A percentile compares a stretch with the other conserved stretches of the same genome.
Conservation (phyloP, 2,113 vertebrate species). For the Glaucomys volans region DNA sequence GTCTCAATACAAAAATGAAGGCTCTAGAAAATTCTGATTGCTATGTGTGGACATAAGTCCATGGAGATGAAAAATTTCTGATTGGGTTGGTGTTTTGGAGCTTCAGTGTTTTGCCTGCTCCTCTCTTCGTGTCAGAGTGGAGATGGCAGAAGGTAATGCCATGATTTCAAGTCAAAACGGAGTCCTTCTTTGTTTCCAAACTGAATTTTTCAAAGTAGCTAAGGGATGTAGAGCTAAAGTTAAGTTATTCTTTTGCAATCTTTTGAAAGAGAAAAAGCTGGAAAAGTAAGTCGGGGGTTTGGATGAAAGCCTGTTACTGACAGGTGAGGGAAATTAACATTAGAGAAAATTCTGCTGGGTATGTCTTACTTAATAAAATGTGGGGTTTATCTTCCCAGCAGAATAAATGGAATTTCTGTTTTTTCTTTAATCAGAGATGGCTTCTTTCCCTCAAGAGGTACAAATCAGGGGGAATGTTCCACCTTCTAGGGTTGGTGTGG, state of each 20-base stretch:
- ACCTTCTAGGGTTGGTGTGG: background rate
- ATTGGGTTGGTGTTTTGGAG: background rate
- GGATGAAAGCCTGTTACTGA: background rate
- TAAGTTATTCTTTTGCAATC: background rate
- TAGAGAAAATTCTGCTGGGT: background rate
- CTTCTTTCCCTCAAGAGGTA: background rate
- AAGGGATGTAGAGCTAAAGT: background rate
- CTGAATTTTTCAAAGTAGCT: background rate
- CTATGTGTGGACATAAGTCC: background rate
- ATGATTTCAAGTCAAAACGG: background rate
- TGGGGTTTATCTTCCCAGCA: background rate
- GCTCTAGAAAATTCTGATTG: background rate
- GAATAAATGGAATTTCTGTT: background rate
- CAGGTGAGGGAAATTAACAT: background rate
- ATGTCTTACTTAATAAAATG: background rate
- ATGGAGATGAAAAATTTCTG: background rate
- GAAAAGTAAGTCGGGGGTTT: background rate
- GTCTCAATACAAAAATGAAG: background rate
- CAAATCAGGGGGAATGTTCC: background rate
- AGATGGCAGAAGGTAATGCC: background rate
- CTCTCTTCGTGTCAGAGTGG: background rate
- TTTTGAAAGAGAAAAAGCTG: conserved; percentile 18
- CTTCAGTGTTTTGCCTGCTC: background rate
- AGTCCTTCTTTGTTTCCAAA: background rate
- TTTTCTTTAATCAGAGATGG: background rate